Conservation (phyloP, 2,888 invertebrate species). For the Agriopis marginaria region DNA sequence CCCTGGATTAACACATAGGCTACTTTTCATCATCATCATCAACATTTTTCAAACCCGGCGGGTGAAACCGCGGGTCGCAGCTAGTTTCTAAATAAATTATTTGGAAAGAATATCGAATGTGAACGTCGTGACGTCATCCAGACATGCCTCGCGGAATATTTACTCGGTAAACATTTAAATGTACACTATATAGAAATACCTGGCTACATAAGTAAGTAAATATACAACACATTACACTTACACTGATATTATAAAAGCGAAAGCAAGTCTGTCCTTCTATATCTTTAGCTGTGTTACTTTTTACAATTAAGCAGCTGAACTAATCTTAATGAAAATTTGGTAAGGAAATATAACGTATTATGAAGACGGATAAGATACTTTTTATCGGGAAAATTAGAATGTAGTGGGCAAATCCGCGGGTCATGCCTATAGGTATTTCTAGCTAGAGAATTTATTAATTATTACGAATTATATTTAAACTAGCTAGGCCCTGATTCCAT, state of each 20-base stretch:
- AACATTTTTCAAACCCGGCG: too few relatives aligned
- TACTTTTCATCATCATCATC: too few relatives aligned
- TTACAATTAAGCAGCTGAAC: not conserved
- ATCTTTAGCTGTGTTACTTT: not conserved
- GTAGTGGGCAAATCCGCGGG: too few relatives aligned
- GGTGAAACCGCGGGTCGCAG: too few relatives aligned
- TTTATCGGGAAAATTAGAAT: not conserved
- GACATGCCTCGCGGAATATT: constrained; percentile 12
- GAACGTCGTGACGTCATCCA: not conserved
- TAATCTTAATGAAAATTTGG: not conserved
- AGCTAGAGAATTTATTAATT: not conserved
- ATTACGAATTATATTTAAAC: not conserved
- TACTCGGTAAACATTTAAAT: constrained; percentile 11
- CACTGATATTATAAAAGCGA: not conserved
- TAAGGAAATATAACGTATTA: not conserved
- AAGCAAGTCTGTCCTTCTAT: not conserved
- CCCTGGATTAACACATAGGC: too few relatives aligned
- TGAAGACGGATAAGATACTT: not conserved
- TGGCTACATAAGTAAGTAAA: not conserved
- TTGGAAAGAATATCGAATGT: not conserved
- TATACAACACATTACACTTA: not conserved
- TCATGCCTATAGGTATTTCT: too few relatives aligned
- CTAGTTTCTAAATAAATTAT: not conserved
- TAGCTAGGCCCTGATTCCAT: too few relatives aligned
- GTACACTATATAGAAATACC: constrained; percentile 13